phyloP scores from a whole-genome alignment of 2,888 invertebrate species.

The Parthenolecanium corni region DNA sequence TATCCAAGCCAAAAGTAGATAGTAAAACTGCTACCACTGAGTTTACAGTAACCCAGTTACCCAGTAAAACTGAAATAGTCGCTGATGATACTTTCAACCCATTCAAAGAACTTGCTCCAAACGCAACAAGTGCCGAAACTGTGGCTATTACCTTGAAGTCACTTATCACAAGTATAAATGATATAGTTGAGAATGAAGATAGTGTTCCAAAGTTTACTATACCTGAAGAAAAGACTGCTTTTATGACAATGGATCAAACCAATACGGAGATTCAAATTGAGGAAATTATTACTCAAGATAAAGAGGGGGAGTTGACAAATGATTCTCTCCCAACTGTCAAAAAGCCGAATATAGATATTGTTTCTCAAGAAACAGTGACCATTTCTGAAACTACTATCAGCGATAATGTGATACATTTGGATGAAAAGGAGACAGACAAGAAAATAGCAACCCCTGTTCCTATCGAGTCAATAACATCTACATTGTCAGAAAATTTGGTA shows the following conservation, averaged over 20 bases:
- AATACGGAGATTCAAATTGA: conserved; percentile 36
- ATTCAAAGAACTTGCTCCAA: conserved; percentile 28
- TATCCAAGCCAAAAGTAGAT: background rate
- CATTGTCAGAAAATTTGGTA: conserved; percentile 33
- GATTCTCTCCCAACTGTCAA: conserved; percentile 39
- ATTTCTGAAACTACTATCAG: conserved; percentile 33
- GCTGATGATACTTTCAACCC: conserved; percentile 18
- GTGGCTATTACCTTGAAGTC: conserved; percentile 41
- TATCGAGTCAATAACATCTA: conserved; percentile 7
- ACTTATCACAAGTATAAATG: conserved; percentile 15
- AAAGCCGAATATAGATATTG: conserved; percentile 33
- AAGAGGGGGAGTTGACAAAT: conserved; percentile 36
- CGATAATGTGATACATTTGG: conserved; percentile 8
- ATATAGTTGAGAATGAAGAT: conserved; percentile 25
- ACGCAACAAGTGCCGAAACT: conserved; percentile 40
- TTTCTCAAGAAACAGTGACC: conserved; percentile 41
- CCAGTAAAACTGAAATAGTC: conserved; percentile 1
- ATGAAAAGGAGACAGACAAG: conserved; percentile 2
- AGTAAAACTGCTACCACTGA: conserved; percentile 1
- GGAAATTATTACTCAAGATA: conserved; percentile 40
- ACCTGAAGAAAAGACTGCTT: conserved; percentile 26
- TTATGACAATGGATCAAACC: conserved; percentile 38
- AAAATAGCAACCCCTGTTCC: conserved; percentile 4
- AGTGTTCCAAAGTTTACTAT: conserved; percentile 8
- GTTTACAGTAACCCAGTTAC: background rate